Percentiles rank a stretch among this genome's conserved stretches.
Conservation (phyloP, 1,140 invertebrate genomes). For the Lordiphosa stackelbergi region DNA sequence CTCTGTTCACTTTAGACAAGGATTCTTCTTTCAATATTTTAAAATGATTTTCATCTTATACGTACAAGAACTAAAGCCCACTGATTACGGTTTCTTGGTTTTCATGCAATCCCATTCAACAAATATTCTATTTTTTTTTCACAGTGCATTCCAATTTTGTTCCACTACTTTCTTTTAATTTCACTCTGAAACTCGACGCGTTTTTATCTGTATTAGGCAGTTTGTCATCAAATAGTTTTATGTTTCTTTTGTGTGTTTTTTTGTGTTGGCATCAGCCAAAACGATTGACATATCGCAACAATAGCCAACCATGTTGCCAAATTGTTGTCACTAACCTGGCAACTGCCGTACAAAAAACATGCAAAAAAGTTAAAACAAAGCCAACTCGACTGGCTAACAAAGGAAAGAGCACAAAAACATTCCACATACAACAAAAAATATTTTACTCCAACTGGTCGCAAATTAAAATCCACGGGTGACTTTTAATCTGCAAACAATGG, state of each 20-base stretch:
- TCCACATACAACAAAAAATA: constrained; percentile 20
- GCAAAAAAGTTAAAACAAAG: background rate
- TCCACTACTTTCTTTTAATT: background rate
- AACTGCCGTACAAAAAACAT: constrained; percentile 18
- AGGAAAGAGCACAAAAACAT: background rate
- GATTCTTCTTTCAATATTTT: no score
- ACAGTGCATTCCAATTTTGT: no score
- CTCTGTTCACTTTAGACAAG: no score
- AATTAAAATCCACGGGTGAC: background rate
- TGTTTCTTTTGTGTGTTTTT: constrained; percentile 18
- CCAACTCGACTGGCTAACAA: constrained; percentile 3
- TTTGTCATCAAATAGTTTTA: constrained; percentile 26
- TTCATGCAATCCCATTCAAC: no score
- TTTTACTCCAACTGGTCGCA: constrained; percentile 4
- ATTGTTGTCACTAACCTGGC: constrained; percentile 27
- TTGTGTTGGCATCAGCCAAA: constrained; percentile 30
- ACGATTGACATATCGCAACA: constrained; percentile 43
- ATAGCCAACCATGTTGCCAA: constrained; percentile 24
- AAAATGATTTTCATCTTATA: no score
- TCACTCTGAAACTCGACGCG: constrained; percentile 4
- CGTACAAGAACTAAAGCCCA: no score
- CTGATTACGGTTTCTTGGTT: no score
- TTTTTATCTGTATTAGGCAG: constrained; percentile 34
- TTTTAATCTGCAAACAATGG: constrained; percentile 12
- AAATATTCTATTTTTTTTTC: no score